Conservation (phyloP, 2,888 invertebrate species). For the Odontocolon sp. region DNA sequence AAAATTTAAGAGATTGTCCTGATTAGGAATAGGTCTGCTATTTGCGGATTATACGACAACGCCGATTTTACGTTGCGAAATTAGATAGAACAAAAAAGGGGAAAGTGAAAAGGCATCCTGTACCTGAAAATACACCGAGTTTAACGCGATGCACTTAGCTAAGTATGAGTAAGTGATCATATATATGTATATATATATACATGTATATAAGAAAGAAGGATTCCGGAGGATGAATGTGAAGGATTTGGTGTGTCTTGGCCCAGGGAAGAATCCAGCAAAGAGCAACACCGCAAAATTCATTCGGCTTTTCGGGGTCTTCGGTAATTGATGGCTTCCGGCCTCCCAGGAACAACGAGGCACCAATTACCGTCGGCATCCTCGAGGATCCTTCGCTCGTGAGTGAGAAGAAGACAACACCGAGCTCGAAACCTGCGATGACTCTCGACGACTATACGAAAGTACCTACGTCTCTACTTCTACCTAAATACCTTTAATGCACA, state of each 20-base stretch:
- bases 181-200: background rate
- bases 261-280: background rate
- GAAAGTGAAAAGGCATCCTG: constrained; percentile 15
- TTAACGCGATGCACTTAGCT: background rate
- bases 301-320: constrained; percentile 61
- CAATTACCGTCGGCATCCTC: constrained; percentile 69
- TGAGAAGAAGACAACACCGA: constrained; percentile 46
- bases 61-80: constrained; percentile 23
- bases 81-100: constrained; percentile 19
- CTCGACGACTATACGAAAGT: constrained; percentile 1
- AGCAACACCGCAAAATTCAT: constrained; percentile 60
- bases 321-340: constrained; percentile 71
- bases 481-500: constrained; percentile 41
- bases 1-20: no score
- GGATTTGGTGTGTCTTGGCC: constrained; percentile 7
- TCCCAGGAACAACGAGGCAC: constrained; percentile 62
- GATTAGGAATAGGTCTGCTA: constrained; percentile 22
- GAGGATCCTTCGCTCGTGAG: constrained; percentile 41
- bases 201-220: background rate
- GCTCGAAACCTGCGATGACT: no score
- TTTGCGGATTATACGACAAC: constrained; percentile 42
- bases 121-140: background rate
- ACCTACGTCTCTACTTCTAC: constrained; percentile 29
- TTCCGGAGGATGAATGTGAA: background rate
- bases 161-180: background rate